These are phyloP conservation scores for Myotis findleyi DNA, from an alignment of 2,797 vertebrate genomes.

Conservation along the genomic window DNA sequence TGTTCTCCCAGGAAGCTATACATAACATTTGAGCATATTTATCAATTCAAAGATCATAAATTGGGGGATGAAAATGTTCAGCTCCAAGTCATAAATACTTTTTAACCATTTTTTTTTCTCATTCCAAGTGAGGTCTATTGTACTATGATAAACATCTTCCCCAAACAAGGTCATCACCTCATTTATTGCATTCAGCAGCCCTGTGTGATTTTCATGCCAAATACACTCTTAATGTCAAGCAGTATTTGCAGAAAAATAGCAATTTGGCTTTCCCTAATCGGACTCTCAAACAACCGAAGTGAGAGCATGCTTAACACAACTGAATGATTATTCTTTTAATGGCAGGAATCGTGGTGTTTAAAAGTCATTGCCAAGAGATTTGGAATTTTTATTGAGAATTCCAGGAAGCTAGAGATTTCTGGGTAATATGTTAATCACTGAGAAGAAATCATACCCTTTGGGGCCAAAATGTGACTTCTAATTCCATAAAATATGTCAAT, in stretches of 20 bases:
- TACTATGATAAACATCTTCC: not conserved
- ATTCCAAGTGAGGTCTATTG: not conserved
- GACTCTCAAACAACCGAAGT: not conserved
- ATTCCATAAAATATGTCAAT: slow-evolving; percentile 16
- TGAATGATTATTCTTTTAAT: not conserved
- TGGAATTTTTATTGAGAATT: slow-evolving; percentile 59
- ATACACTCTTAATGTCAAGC: not conserved
- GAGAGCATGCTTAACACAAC: slow-evolving; percentile 49
- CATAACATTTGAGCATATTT: not conserved
- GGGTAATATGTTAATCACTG: slow-evolving; percentile 39
- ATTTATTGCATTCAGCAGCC: not conserved
- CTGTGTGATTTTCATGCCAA: not conserved
- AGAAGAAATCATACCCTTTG: slow-evolving; percentile 2
- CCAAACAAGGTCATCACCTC: not conserved
- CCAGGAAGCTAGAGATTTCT: slow-evolving; percentile 50
- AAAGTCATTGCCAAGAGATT: slow-evolving; percentile 52
- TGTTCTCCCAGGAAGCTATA: not conserved
- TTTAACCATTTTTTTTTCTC: slow-evolving; percentile 10
- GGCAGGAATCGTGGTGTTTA: not conserved
- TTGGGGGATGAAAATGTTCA: not conserved
- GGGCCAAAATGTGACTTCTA: not conserved
- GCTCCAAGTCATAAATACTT: slow-evolving; percentile 15
- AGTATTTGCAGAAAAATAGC: not conserved
- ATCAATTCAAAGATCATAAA: slow-evolving; percentile 19
- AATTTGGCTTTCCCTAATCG: slow-evolving; percentile 21